Conservation (phyloP, 2,113 vertebrate species). For the Sander vitreus region DNA sequence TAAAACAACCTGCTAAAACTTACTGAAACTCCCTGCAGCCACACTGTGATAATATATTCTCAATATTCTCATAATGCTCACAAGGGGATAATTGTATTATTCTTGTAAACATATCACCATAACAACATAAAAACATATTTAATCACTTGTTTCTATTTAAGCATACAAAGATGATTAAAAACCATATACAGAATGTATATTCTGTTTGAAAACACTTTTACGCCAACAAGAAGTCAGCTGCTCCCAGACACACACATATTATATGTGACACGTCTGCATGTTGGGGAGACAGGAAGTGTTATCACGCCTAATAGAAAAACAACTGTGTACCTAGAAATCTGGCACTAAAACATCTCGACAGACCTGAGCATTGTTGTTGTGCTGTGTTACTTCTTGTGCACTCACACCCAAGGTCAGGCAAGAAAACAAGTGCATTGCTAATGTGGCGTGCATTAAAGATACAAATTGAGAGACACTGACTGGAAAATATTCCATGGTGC, state of each 20-base stretch:
- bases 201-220: slow-evolving; percentile 33
- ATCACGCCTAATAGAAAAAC: slow-evolving; percentile 45
- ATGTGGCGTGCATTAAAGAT: slow-evolving; percentile 25
- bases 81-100: not conserved
- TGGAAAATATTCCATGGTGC: slow-evolving; percentile 4
- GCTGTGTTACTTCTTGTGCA: slow-evolving; percentile 4
- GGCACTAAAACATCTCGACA: slow-evolving; percentile 2
- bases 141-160: not conserved
- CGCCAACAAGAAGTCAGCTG: slow-evolving; percentile 4
- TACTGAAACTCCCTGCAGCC: slow-evolving; percentile 14
- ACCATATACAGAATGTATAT: not conserved
- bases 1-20: not conserved
- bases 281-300: slow-evolving; percentile 24
- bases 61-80: not conserved
- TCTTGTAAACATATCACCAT: not conserved
- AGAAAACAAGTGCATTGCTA: slow-evolving; percentile 16
- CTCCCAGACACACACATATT: slow-evolving; percentile 10
- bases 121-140: not conserved
- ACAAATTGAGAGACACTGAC: slow-evolving; percentile 30
- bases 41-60: not conserved
- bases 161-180: not conserved
- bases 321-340: slow-evolving; percentile 11
- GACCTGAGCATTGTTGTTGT: not conserved
- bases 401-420: slow-evolving; percentile 13
- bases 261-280: slow-evolving; percentile 30